phyloP scores from a whole-genome alignment of 2,888 invertebrate species.

The Plagodis pulveraria region DNA sequence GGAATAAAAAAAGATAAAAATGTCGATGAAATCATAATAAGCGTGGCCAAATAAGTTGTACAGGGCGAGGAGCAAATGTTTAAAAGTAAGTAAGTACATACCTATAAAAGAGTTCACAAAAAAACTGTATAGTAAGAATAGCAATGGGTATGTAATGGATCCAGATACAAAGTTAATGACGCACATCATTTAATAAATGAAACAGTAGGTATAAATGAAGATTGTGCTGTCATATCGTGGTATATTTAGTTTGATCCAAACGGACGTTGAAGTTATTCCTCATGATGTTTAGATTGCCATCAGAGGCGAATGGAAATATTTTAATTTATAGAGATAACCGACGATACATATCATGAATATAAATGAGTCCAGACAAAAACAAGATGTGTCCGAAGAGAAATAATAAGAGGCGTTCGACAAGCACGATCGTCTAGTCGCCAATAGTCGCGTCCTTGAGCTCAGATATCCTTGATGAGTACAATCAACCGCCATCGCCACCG shows the following conservation, averaged over 20 bases:
- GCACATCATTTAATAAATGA: neutral
- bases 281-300: slow-evolving; percentile 54
- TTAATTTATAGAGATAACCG: slow-evolving; percentile 79
- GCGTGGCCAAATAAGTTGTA: too few relatives aligned
- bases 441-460: slow-evolving; percentile 82
- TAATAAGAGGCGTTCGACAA: slow-evolving; percentile 79
- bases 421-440: slow-evolving; percentile 74
- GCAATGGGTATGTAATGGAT: neutral
- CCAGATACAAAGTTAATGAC: neutral
- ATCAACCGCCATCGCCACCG: slow-evolving; percentile 84
- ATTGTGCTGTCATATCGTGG: neutral
- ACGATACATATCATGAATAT: slow-evolving; percentile 82
- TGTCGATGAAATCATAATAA: too few relatives aligned
- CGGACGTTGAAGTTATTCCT: slow-evolving; percentile 49
- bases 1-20: too few relatives aligned
- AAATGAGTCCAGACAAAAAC: slow-evolving; percentile 74
- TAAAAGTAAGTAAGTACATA: too few relatives aligned
- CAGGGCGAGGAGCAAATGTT: too few relatives aligned
- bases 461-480: slow-evolving; percentile 85
- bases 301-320: slow-evolving; percentile 63
- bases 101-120: too few relatives aligned
- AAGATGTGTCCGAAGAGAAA: slow-evolving; percentile 78
- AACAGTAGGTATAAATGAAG: too few relatives aligned
- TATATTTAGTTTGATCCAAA: slow-evolving; percentile 31
- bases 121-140: too few relatives aligned